Conservation (phyloP, 2,113 vertebrate genomes). For the Pelecanus crispus region DNA sequence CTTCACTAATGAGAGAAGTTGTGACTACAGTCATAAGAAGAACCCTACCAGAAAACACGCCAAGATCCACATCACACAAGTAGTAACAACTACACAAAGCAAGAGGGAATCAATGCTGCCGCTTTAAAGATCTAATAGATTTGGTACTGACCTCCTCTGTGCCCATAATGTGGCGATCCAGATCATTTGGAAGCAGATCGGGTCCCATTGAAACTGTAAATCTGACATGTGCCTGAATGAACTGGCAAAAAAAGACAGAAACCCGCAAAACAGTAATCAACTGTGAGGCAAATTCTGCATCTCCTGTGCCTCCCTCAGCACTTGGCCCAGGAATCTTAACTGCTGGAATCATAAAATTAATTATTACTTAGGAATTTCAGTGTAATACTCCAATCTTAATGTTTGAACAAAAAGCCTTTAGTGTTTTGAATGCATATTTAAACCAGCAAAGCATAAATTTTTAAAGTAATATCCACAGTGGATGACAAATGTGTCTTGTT, state of each 20-base stretch:
- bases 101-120: background rate
- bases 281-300: background rate
- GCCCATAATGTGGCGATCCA: background rate
- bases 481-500: conserved; percentile 11
- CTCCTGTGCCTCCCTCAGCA: background rate
- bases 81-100: background rate
- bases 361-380: conserved; percentile 14
- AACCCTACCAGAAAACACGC: background rate
- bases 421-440: conserved; percentile 41
- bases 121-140: background rate
- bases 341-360: conserved; percentile 19
- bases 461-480: conserved; percentile 12
- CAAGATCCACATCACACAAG: background rate
- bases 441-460: conserved; percentile 26
- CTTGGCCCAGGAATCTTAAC: background rate
- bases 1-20: background rate
- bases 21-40: background rate
- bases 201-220: background rate
- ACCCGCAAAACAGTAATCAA: background rate
- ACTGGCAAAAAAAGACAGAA: background rate
- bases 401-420: conserved; percentile 28
- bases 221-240: background rate
- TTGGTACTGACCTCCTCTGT: background rate
- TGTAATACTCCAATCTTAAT: background rate
- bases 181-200: background rate